Evolutionary conservation across 2,113 vertebrate species (phyloP), one percentile per base, ranked within the genome.

Genomic region (Rhodinocichla rosea): DNA sequence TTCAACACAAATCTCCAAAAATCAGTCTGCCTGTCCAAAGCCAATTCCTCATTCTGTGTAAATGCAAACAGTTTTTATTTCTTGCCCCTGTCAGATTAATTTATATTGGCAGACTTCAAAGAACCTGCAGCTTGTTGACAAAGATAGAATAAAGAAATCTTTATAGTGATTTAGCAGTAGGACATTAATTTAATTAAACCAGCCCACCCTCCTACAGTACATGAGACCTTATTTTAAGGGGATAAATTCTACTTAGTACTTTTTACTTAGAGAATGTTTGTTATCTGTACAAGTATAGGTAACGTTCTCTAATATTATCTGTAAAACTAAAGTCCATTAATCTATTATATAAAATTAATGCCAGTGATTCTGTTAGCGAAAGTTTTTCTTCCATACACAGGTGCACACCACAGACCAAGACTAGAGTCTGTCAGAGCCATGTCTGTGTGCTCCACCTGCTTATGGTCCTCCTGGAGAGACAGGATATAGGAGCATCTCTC

Each of bases 1-100:
- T 71, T 89, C 87, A 63, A 83, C 45, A 77, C 50, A 47, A 70
- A 91, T 56, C 56, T 77, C 80, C 69, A 18, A 87, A 92, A 81
- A 82, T 10, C 24, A 47, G 81, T 83, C 63, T 30, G 40, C 52
- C 44, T 86, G 7, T 69, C 32, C 52, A 59, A 69, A 87, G 68
- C 14, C 30, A 77, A 12, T 35, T 45, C n/a, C 60, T 82, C 40
- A 64, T 59, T 67, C 47, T 69, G 37, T 6, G 22, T 14, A 73
- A 67, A 87, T 2, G 6, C 55, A 88, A 85, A 15, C 9, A 47
- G 64, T 2, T 93, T 84, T 90, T 67, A 83, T 70, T 79, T 73
- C 83, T 83, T 83, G 24, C 28, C 26, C 75, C 83, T 93, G 21
- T 26, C 75, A 76, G 39, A 60, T 80, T 70, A 83, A 59, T 80